Conservation (phyloP, 2,888 invertebrate genomes). For the Aporophyla nigra region DNA sequence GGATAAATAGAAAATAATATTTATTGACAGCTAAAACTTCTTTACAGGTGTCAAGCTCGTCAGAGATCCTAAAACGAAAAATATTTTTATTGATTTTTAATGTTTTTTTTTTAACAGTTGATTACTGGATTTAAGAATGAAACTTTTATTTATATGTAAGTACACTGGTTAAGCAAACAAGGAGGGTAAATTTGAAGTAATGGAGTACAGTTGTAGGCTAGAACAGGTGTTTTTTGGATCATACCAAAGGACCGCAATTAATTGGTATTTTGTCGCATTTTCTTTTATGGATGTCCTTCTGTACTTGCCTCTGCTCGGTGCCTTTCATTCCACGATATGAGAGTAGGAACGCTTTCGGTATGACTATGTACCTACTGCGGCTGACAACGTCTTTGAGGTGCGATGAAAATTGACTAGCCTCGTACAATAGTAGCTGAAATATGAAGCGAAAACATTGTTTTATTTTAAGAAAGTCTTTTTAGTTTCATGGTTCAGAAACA, state of each 20-base stretch:
- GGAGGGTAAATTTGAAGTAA: too few species aligned
- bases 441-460: slow-evolving; percentile 13
- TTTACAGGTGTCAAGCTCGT: too few species aligned
- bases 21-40: neutral
- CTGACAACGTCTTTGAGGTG: slow-evolving; percentile 40
- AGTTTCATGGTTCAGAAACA: slow-evolving; percentile 12
- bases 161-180: neutral
- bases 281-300: neutral
- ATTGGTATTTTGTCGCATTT: slow-evolving; percentile 6
- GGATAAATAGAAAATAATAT: neutral
- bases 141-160: neutral
- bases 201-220: neutral
- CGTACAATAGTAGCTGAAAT: slow-evolving; percentile 17
- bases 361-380: neutral
- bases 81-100: too few species aligned
- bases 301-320: slow-evolving; percentile 31
- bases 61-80: too few species aligned
- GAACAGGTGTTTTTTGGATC: too few species aligned
- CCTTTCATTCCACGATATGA: slow-evolving; percentile 49
- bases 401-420: slow-evolving; percentile 34
- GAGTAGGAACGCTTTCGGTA: neutral
- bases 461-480: slow-evolving; percentile 18
- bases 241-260: neutral
- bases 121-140: neutral
- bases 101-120: neutral